Base-by-base conservation (phyloP, 2,797 vertebrate species). In the Amphiprion clarkii region DNA sequence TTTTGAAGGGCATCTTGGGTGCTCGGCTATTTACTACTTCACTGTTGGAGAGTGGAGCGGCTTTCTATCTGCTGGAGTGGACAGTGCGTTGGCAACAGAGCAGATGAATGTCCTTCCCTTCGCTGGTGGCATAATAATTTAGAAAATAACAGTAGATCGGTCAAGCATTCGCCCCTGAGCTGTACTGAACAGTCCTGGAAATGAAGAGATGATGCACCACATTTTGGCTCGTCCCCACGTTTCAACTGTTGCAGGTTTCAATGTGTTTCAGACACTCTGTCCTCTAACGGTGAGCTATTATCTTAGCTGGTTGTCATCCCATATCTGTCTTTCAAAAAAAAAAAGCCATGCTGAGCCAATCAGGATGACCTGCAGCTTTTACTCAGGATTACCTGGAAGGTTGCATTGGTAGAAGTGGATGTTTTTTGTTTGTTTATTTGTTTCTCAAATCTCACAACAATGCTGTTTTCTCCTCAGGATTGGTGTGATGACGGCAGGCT, bases 1-100 rank as follows among this genome's bases (percentile, higher is more conserved):
- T 46, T 56, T 52, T 74, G 74, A 77, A 79, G 75, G 81, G 55
- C 81, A 57, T 79, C 44, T 67, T 64, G 31, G 77, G 48, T 49
- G 59, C 56, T 42, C 52, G 33, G 62, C 57, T 63, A 42, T 66
- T 59, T 67, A 67, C 29, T 33, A 29, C 54, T 21, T 60, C 63
- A 17, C 51, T 48, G 48, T 59, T 59, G 9, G 23, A 53, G 54
- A 69, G 57, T 27, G 53, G 39, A 49, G 7, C 36, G 29, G 13
- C 19, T 36, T 39, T 72, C 63, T 48, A 33, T 67, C 31, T 53
- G 71, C 46, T 58, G 40, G 66, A 67, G 65, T 74, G 75, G 75
- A 74, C 19, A 39, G 36, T 29, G 46, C 66, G 59, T 29, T 81
- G 73, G 80, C 79, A 82, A 4, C 8, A 4, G 62, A 77, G 52